Percentiles rank a stretch among this genome's conserved stretches.
These are phyloP conservation scores for Ochropacha duplaris DNA, from an alignment of 2,888 invertebrate species.

Conservation along the genomic window DNA sequence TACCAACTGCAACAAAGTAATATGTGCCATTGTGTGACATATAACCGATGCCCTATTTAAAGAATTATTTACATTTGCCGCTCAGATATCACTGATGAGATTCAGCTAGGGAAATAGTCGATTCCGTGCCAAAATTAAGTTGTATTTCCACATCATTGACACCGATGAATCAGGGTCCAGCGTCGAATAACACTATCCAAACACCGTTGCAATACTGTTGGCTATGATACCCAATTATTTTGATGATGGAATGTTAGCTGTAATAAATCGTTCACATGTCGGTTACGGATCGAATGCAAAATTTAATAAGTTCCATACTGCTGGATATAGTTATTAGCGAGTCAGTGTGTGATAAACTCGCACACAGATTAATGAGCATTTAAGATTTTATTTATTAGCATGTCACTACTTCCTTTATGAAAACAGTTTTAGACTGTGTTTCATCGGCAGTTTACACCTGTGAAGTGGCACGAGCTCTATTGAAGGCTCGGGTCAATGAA, in stretches of 20 bases:
- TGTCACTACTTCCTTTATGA: background rate
- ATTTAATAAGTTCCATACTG: constrained; percentile 53
- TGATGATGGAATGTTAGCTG: constrained; percentile 55
- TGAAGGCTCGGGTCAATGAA: background rate
- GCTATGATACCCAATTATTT: constrained; percentile 68
- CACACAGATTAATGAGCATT: constrained; percentile 3
- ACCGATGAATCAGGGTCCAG: constrained; percentile 60
- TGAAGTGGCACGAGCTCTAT: background rate
- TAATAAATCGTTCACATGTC: constrained; percentile 55
- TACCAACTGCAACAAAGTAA: background rate
- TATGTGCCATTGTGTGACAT: background rate
- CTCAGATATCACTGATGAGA: constrained; percentile 41
- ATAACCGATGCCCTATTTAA: constrained; percentile 36
- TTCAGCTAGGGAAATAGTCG: constrained; percentile 49
- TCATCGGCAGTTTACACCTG: background rate
- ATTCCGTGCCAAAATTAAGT: constrained; percentile 69
- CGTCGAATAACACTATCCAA: constrained; percentile 4
- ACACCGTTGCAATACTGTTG: constrained; percentile 36
- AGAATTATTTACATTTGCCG: constrained; percentile 55
- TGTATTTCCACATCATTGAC: constrained; percentile 70
- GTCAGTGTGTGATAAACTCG: constrained; percentile 16
- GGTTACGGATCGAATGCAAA: constrained; percentile 61
- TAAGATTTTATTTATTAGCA: background rate
- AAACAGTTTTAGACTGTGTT: background rate
- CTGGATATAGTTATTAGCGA: constrained; percentile 20